Conservation (phyloP, 2,888 invertebrate genomes). For the Epinotia brunnichana region DNA sequence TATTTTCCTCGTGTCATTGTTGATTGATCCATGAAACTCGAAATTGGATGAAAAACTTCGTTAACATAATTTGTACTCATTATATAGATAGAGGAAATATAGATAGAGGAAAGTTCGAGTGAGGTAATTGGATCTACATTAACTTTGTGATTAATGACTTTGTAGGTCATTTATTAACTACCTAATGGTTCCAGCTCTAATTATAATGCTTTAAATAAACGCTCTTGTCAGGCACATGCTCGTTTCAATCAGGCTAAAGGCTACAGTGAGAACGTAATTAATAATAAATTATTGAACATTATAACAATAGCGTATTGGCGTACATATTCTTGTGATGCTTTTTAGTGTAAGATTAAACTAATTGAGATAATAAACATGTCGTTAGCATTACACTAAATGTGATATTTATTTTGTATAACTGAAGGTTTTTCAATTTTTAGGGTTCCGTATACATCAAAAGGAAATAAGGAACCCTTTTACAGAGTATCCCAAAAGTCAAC, state of each 20-base stretch:
- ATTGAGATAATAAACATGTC: not conserved
- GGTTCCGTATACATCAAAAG: too few species aligned
- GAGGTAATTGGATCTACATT: slow-evolving; percentile 28
- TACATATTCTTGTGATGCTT: not conserved
- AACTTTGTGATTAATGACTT: slow-evolving; percentile 48
- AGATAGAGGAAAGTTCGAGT: not conserved
- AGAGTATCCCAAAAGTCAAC: too few species aligned
- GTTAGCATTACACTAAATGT: not conserved
- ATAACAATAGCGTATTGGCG: slow-evolving; percentile 6
- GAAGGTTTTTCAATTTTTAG: too few species aligned
- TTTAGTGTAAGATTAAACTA: not conserved
- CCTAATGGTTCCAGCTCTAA: slow-evolving; percentile 55
- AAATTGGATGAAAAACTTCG: not conserved
- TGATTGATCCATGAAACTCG: slow-evolving; percentile 7
- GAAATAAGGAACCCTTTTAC: too few species aligned
- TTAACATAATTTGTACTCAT: slow-evolving; percentile 13
- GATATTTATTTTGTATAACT: not conserved
- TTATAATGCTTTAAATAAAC: slow-evolving; percentile 55
- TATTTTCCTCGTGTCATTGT: not conserved
- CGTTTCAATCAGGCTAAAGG: slow-evolving; percentile 45
- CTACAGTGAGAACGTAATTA: slow-evolving; percentile 30
- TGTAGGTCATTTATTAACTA: slow-evolving; percentile 51
- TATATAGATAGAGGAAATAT: not conserved
- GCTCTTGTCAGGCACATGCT: slow-evolving; percentile 54
- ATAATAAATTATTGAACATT: slow-evolving; percentile 25